These are phyloP conservation scores for Peromyscus nudipes DNA, from an alignment of 2,797 vertebrate species.

Conservation along the genomic window DNA sequence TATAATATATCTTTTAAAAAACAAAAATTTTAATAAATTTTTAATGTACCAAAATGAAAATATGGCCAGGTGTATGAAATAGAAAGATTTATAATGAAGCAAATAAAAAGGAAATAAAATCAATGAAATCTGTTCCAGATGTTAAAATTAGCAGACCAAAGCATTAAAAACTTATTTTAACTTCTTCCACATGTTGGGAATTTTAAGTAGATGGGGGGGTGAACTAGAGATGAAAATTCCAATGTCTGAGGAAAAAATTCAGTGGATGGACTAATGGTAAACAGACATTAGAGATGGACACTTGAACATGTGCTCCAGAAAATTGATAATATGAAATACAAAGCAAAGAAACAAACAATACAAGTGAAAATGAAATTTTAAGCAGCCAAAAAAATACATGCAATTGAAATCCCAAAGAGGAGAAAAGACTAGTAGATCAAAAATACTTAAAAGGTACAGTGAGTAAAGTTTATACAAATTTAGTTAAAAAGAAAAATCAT, in stretches of 20 bases:
- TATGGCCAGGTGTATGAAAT: not conserved
- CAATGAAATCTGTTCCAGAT: conserved; percentile 35
- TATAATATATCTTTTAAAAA: not conserved
- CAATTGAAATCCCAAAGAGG: not conserved
- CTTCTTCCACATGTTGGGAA: conserved; percentile 33
- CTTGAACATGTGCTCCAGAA: not conserved
- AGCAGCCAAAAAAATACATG: not conserved
- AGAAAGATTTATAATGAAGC: not conserved
- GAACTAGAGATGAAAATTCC: conserved; percentile 45
- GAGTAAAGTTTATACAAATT: conserved; percentile 1
- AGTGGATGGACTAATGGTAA: conserved; percentile 31
- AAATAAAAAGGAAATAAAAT: not conserved
- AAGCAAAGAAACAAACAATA: not conserved
- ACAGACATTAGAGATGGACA: conserved; percentile 21
- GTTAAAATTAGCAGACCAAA: conserved; percentile 33
- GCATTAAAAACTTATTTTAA: conserved; percentile 17
- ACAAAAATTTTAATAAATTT: not conserved
- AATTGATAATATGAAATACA: conserved; percentile 20
- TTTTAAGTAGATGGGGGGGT: not conserved
- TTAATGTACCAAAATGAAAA: not conserved
- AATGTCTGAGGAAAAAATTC: conserved; percentile 13
- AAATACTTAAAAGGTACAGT: conserved; percentile 5
- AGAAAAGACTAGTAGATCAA: not conserved
- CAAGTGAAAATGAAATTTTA: conserved; percentile 23
- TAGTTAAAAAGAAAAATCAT: not conserved